phyloP scores from a whole-genome alignment of 2,113 vertebrate genomes.

The Halcyon malimbica region DNA sequence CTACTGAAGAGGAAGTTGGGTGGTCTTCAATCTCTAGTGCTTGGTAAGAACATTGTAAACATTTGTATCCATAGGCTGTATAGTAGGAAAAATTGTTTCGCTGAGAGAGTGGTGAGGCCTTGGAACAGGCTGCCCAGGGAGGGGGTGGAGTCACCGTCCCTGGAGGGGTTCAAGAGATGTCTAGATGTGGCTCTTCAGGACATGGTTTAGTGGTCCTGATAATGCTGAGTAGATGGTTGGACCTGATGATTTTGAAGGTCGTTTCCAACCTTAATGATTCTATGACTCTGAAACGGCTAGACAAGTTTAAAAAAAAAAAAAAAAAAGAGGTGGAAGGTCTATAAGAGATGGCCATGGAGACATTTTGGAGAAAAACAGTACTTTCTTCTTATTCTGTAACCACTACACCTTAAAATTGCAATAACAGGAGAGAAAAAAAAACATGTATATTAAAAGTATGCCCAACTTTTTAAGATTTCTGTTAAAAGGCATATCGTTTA shows the following conservation, averaged over 20 bases:
- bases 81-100: too few species aligned
- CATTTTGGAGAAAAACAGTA: not conserved
- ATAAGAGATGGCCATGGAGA: not conserved
- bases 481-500: not conserved
- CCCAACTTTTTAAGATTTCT: not conserved
- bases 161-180: too few species aligned
- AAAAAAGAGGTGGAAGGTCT: fast-evolving
- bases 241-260: too few species aligned
- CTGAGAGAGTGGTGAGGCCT: too few species aligned
- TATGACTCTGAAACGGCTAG: not conserved
- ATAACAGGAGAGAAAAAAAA: not conserved
- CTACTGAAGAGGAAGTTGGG: not conserved
- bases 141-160: too few species aligned
- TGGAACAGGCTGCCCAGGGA: too few species aligned
- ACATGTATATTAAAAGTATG: fast-evolving
- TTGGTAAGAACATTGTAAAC: not conserved
- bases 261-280: too few species aligned
- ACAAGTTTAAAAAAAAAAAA: not conserved
- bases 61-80: too few species aligned
- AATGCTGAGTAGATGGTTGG: too few species aligned
- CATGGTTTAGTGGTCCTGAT: too few species aligned
- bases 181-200: too few species aligned
- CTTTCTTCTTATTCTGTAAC: not conserved
- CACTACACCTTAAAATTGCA: not conserved
- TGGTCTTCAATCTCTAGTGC: not conserved